Evolutionary conservation across 1,140 invertebrate genomes (phyloP).

Genomic region (Hycleus phaleratus): DNA sequence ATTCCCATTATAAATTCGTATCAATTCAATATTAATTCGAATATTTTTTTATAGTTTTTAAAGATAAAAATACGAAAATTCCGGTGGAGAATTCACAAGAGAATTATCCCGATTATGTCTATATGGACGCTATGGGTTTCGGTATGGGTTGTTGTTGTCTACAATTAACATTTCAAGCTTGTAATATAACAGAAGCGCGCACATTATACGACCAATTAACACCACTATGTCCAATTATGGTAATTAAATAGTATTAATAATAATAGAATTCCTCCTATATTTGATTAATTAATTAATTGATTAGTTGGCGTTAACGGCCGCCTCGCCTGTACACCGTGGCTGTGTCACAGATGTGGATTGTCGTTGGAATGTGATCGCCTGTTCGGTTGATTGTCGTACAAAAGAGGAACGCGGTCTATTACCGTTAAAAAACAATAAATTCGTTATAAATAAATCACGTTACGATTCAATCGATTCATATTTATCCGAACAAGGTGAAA

Average conservation of each 20-base stretch:
- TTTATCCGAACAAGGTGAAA: constrained; percentile 76
- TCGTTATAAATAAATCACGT: constrained; percentile 90
- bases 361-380: constrained; percentile 92
- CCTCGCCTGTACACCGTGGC: constrained; percentile 89
- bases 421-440: constrained; percentile 66
- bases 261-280: background rate
- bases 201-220: constrained; percentile 96
- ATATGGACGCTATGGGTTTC: constrained; percentile 99
- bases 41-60: constrained; percentile 23
- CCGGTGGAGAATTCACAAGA: constrained; percentile 64
- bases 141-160: constrained; percentile 99
- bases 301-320: constrained; percentile 90
- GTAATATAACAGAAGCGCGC: constrained; percentile 92
- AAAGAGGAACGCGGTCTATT: constrained; percentile 82
- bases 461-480: constrained; percentile 99
- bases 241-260: constrained; percentile 40
- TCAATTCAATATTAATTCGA: background rate
- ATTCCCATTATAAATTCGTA: constrained; percentile 25
- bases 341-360: constrained; percentile 93
- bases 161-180: constrained; percentile 94
- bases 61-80: constrained; percentile 76
- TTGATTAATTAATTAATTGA: constrained; percentile 33
- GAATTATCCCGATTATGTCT: constrained; percentile 74
- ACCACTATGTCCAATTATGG: constrained; percentile 95
- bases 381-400: constrained; percentile 93